Evolutionary conservation across 2,797 vertebrate genomes (phyloP), one percentile per base, ranked within the genome.

Genomic region (Artibeus jamaicensis): DNA sequence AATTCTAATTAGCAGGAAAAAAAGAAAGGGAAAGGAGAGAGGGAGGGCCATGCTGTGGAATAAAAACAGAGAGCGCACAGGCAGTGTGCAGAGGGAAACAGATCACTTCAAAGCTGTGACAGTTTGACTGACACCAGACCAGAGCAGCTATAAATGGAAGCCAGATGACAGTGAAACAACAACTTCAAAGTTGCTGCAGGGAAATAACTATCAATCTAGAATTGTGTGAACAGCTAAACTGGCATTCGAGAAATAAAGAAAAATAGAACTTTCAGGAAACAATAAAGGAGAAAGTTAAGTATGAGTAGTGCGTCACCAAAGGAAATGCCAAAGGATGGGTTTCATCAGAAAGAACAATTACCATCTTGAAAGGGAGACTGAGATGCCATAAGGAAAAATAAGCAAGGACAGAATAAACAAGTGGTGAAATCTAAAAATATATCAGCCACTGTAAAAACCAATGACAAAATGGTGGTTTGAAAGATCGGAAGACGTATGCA

Each of bases 61-160:
- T 26, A 32, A 32, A 95, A 65, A 89, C 5, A 59, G 0, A 53
- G 42, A 91, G 3, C 34, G 73, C 32, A 62, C 68, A 91, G 46
- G 15, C 5, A 46, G 34, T 48, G 29, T 71, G 57, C 55, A 87
- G 86, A 92, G 42, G 9, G 44, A 92, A 50, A 42, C 0, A 32
- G 53, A 86, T 84, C 4, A 29, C 67, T 89, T 96, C 91, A 94
- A 82, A 96, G 86, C 74, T 26, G 62, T 29, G 71, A 77, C 77
- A 57, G 39, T 77, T 32, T 50, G 76, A 81, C 76, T 65, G 77
- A 87, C 55, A 62, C 73, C 53, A 92, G 70, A 46, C 59, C 42
- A 81, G 26, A 84, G 39, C 26, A 42, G 68, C 29, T 74, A 44
- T 44, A 92, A 91, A 87, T 79, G 87, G 89, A 87, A 57, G 90